These are phyloP conservation scores for Parasteatoda tepidariorum DNA, from an alignment of 1,140 invertebrate genomes.

Conservation along the genomic window DNA sequence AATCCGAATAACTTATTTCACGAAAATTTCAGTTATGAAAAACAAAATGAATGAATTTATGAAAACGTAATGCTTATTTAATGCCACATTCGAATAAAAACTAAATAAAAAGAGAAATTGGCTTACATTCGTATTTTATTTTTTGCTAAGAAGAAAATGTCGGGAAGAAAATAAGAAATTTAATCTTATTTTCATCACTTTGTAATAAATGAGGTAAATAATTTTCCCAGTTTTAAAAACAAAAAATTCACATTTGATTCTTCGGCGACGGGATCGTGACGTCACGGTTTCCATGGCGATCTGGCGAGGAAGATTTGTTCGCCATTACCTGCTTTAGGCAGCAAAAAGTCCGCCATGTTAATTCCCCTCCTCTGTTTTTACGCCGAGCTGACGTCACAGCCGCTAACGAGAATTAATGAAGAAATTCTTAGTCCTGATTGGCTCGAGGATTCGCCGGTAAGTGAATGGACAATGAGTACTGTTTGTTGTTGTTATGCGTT, in stretches of 20 bases:
- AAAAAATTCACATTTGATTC: not conserved
- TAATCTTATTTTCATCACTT: not conserved
- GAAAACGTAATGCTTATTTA: too few species aligned
- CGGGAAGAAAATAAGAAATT: not conserved
- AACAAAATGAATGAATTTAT: too few species aligned
- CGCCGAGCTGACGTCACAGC: conserved; percentile 31
- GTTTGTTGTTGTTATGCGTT: conserved; percentile 48
- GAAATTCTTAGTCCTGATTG: conserved; percentile 49
- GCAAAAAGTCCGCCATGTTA: conserved; percentile 43
- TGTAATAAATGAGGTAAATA: not conserved
- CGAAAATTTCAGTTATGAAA: too few species aligned
- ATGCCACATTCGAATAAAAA: not conserved
- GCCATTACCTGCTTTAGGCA: conserved; percentile 37
- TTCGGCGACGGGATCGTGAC: not conserved
- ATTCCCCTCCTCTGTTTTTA: conserved; percentile 53
- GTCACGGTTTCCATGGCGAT: conserved; percentile 19
- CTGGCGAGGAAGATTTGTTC: conserved; percentile 6
- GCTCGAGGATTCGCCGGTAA: conserved; percentile 31
- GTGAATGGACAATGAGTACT: conserved; percentile 40
- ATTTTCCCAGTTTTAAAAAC: not conserved
- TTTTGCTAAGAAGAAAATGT: not conserved
- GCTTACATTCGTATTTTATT: not conserved
- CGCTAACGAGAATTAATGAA: conserved; percentile 56
- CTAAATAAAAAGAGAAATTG: not conserved
- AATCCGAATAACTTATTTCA: too few species aligned